Base-by-base conservation (phyloP, 2,797 vertebrate species). In the Onychomys torridus region DNA sequence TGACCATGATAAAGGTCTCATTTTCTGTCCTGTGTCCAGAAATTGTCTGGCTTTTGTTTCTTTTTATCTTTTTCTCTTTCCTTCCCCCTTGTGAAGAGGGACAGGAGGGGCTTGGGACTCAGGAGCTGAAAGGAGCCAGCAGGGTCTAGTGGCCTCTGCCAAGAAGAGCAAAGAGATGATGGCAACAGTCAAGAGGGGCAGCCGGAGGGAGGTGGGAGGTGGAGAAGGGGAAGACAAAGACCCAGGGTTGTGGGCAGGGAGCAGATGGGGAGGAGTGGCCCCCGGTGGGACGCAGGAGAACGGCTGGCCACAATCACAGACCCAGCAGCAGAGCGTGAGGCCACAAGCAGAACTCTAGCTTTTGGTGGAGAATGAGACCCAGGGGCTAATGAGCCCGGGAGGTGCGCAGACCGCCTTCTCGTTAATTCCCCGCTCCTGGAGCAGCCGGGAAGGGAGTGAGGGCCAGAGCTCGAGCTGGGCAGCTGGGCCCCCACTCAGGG, bases 301-400 rank as follows among this genome's bases (percentile, higher is more conserved):
- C 1, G 34, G 91, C 92, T 65, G 83, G 95, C 96, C 78, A 46
- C 90, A 97, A 95, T 97, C 97, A 92, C 90, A 25, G 91, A 89
- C 96, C 90, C 96, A 95, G 96, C 97, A 91, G 97, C 83, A 23
- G 93, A 73, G 93, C 90, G 79, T 94, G 97, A 95, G 49, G 88
- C 94, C 94, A 96, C 91, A 77, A 93, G 87, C 94, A 67, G 83
- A 49, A 92, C 75, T 69, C 63, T 91, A 92, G 96, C 95, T 97
- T 95, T 94, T 52, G 2, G 43, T 1, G 9, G 91, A 91, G 97
- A 92, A 95, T 85, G 96, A 96, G 96, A 46, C 81, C 0, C 7
- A 82, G 95, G 89, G 94, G 97, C 97, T 97, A 97, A 98, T 97
- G 97, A 98, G 97, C 95, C 95, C 5, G 0, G 92, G 94, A 95